Evolutionary conservation across 2,888 invertebrate genomes (phyloP).

Genomic region (Tipula unca): DNA sequence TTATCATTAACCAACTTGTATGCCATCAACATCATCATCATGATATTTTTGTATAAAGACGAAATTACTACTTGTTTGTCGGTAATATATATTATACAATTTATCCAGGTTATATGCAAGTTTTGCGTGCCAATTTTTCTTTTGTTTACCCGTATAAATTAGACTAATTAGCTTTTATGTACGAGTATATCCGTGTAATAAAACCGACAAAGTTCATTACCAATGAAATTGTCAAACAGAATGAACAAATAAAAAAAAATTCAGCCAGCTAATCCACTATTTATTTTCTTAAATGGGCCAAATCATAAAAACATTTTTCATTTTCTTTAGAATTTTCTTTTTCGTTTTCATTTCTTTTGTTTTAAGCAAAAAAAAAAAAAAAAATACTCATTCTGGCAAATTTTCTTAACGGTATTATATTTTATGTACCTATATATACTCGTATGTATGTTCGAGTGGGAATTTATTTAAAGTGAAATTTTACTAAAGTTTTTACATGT

Average conservation of each 20-base stretch:
- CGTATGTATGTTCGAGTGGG: background rate
- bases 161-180: background rate
- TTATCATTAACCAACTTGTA: too few species aligned
- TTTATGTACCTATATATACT: background rate
- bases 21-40: too few species aligned
- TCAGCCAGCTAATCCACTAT: background rate
- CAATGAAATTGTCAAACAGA: background rate
- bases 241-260: background rate
- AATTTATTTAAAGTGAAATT: background rate
- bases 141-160: background rate
- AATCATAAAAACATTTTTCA: slow-evolving; percentile 8
- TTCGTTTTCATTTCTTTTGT: background rate
- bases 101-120: background rate
- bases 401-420: background rate
- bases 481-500: background rate
- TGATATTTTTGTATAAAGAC: too few species aligned
- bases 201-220: slow-evolving; percentile 8
- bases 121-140: background rate
- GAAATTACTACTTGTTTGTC: background rate
- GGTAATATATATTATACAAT: background rate
- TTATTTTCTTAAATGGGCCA: background rate
- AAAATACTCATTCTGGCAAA: background rate
- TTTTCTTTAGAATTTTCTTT: background rate
- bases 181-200: too few species aligned
- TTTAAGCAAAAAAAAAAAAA: too few species aligned